Base-by-base conservation (phyloP, 2,797 vertebrate species). In the Vireo griseus region DNA sequence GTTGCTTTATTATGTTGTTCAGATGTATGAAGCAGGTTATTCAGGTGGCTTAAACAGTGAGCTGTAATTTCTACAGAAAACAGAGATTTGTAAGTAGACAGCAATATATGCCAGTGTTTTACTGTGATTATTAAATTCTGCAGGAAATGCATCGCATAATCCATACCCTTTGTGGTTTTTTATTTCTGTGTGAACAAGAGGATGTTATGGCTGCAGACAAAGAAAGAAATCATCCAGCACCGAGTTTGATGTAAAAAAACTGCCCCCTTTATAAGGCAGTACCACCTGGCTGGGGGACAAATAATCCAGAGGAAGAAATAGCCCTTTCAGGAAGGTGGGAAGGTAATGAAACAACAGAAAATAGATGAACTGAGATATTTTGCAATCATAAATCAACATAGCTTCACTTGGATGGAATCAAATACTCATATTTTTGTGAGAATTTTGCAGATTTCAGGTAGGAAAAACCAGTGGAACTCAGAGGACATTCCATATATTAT, bases 51-150 rank as follows among this genome's bases (percentile, higher is more conserved):
- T 97, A 97, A 97, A 95, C 51, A 82, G 76, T 66, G 81, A 94
- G 87, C 93, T 97, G 82, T 95, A 97, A 97, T 97, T 97, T 97
- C 94, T 90, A 71, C 88, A 97, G 92, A 96, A 97, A 97, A 94
- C 92, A 94, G 88, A 96, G 94, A 94, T 97, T 96, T 96, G 86
- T 95, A 97, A 97, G 93, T 45, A 97, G 71, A 57, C 75, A 58
- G 52, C 94, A 75, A 88, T 95, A 94, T 92, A 86, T 92, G 92
- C 90, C 93, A 93, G 86, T 95, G 92, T 97, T 97, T 96, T 97
- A 90, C 69, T 58, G 93, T 80, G 88, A 96, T 97, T 96, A 96
- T 97, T 97, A 96, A 97, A 97, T 93, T 92, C 95, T 95, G 93
- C 69, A 88, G 95, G 90, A 97, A 97, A 94, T 76, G 62, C 78